Conservation (phyloP, 2,888 invertebrate genomes). For the Brenthis hecate region DNA sequence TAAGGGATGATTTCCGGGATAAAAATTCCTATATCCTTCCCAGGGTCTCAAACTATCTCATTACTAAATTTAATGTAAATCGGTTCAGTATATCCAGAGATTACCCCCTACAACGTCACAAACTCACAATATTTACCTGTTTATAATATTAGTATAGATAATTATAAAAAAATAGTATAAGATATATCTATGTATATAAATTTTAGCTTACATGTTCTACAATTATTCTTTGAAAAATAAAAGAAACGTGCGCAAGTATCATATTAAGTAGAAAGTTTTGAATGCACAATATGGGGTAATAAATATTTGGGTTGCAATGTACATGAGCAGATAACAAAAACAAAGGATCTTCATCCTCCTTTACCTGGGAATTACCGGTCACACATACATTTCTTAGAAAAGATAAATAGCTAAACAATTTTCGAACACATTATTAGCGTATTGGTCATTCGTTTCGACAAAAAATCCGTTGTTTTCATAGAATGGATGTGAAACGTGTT, state of each 20-base stretch:
- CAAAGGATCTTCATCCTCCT: slow-evolving; percentile 36
- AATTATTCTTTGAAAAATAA: not conserved
- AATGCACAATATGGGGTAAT: slow-evolving; percentile 29
- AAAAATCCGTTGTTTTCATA: slow-evolving; percentile 13
- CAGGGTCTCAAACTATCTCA: too few relatives aligned
- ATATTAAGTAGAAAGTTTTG: slow-evolving; percentile 28
- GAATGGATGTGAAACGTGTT: slow-evolving; percentile 6
- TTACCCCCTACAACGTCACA: too few relatives aligned
- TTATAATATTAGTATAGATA: too few relatives aligned
- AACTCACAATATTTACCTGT: too few relatives aligned
- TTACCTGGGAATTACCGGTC: slow-evolving; percentile 50
- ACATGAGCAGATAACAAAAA: slow-evolving; percentile 40
- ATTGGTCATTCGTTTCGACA: slow-evolving; percentile 10
- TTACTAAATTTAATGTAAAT: too few relatives aligned
- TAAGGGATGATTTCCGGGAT: too few relatives aligned
- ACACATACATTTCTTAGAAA: slow-evolving; percentile 48
- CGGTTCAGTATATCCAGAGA: too few relatives aligned
- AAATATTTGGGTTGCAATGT: slow-evolving; percentile 32
- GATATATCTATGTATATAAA: too few relatives aligned
- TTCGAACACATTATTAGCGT: slow-evolving; percentile 30
- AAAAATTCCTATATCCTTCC: too few relatives aligned
- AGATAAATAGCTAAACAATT: slow-evolving; percentile 37
- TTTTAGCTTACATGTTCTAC: not conserved
- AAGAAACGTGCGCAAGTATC: slow-evolving; percentile 10
- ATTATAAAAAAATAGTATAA: too few relatives aligned